Evolutionary conservation across 2,113 vertebrate species (phyloP).

Genomic region (Dipodomys spectabilis): DNA sequence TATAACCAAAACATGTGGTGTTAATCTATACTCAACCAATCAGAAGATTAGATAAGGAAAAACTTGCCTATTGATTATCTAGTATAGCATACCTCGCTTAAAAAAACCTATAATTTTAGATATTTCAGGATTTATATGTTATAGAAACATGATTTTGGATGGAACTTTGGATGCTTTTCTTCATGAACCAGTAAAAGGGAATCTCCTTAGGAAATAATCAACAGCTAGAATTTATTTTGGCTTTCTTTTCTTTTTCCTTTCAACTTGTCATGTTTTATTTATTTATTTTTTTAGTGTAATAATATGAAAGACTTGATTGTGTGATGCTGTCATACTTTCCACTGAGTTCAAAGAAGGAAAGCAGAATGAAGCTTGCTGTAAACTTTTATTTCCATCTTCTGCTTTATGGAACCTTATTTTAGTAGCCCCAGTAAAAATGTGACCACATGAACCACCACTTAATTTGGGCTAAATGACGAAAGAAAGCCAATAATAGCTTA

Average conservation of each 20-base stretch:
- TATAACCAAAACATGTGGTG: neutral
- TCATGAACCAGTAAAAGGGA: neutral
- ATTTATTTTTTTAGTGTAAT: slow-evolving; percentile 59
- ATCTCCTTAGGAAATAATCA: slow-evolving; percentile 42
- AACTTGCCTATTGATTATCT: neutral
- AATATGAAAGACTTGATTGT: slow-evolving; percentile 58
- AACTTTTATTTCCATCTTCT: slow-evolving; percentile 78
- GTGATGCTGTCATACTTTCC: slow-evolving; percentile 75
- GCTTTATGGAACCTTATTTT: slow-evolving; percentile 78
- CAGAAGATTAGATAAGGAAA: neutral
- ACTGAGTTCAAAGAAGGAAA: slow-evolving; percentile 67
- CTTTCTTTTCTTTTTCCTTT: slow-evolving; percentile 46
- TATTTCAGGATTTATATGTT: neutral
- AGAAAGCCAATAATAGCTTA: slow-evolving; percentile 76
- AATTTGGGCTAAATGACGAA: slow-evolving; percentile 76
- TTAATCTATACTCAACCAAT: neutral
- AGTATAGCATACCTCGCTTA: neutral
- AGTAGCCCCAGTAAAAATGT: slow-evolving; percentile 71
- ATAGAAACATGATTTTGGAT: neutral
- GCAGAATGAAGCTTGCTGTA: slow-evolving; percentile 71
- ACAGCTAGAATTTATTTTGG: slow-evolving; percentile 38
- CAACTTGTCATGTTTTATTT: neutral
- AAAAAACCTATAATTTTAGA: neutral
- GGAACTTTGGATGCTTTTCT: slow-evolving; percentile 6
- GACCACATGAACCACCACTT: slow-evolving; percentile 71